Percentiles rank a stretch among this genome's conserved stretches.
Conservation (phyloP, 2,113 vertebrate species). For the Anoplopoma fimbria region DNA sequence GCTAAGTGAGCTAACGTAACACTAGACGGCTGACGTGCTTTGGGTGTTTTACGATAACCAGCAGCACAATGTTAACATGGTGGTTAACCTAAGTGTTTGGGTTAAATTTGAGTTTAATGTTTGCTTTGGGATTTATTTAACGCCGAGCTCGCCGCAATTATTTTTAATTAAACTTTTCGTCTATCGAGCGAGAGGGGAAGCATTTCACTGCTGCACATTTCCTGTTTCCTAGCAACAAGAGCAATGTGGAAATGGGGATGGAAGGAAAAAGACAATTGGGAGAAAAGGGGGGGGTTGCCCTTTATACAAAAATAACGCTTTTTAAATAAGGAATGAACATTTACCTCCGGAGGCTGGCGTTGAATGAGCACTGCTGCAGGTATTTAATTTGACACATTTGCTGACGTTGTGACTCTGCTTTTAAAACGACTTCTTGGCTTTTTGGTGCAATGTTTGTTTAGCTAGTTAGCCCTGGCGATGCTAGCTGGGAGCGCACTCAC, state of each 20-base stretch:
- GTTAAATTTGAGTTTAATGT: background rate
- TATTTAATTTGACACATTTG: conserved; percentile 32
- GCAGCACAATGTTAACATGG: rapidly evolving
- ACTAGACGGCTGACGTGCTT: background rate
- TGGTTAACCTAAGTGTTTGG: background rate
- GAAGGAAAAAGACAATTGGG: conserved; percentile 78
- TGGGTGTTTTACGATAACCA: background rate
- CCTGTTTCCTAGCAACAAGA: conserved; percentile 87
- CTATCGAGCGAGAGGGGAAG: conserved; percentile 53
- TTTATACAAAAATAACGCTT: conserved; percentile 43
- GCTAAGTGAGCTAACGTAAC: background rate
- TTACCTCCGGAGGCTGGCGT: background rate
- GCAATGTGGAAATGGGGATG: conserved; percentile 75
- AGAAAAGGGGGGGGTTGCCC: conserved; percentile 56
- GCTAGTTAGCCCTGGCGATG: conserved; percentile 72
- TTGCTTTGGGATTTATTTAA: background rate
- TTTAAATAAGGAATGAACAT: conserved; percentile 14
- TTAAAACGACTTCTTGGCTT: conserved; percentile 43
- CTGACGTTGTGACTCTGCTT: background rate
- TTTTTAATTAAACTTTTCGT: background rate
- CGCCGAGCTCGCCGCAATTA: background rate
- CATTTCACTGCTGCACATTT: conserved; percentile 84
- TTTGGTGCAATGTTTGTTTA: conserved; percentile 83
- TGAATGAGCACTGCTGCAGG: conserved; percentile 34
- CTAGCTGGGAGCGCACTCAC: conserved; percentile 55